A percentile compares a stretch with the other conserved stretches of the same genome.
Evolutionary conservation across 1,140 invertebrate species (phyloP).

Genomic region (Ips nitidus): DNA sequence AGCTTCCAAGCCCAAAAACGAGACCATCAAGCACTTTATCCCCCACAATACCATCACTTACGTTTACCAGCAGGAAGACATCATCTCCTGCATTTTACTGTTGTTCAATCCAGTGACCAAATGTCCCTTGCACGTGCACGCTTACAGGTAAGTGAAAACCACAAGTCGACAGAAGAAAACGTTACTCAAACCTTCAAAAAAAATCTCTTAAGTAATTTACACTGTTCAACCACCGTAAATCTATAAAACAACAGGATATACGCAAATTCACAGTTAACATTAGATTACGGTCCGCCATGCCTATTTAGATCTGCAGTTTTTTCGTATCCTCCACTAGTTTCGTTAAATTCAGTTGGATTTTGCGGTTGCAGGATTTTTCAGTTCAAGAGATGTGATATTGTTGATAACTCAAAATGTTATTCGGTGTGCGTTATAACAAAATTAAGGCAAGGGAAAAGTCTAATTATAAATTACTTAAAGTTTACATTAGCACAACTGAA

Average conservation of each 20-base stretch:
- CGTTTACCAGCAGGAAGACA: constrained; percentile 80
- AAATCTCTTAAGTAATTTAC: constrained; percentile 10
- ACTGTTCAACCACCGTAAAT: constrained; percentile 10
- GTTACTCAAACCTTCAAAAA: background rate
- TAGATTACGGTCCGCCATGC: constrained; percentile 4
- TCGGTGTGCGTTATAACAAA: no score
- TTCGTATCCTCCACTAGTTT: background rate
- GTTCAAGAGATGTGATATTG: no score
- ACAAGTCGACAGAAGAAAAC: background rate
- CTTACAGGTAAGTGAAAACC: constrained; percentile 60
- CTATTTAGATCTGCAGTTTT: constrained; percentile 5
- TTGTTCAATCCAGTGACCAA: constrained; percentile 91
- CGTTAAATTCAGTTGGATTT: no score
- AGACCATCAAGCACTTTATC: constrained; percentile 89
- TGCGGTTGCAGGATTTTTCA: no score
- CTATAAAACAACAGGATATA: constrained; percentile 7
- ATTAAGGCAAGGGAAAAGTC: no score
- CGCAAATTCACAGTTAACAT: constrained; percentile 11
- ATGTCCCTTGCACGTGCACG: constrained; percentile 86
- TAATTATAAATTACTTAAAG: no score
- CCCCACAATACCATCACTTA: constrained; percentile 91
- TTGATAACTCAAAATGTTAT: no score
- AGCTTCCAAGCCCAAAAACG: constrained; percentile 62
- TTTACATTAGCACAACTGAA: no score
- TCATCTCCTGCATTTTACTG: constrained; percentile 87